These are phyloP conservation scores for Sebastes paucispinis DNA, from an alignment of 2,797 vertebrate genomes.

Conservation along the genomic window DNA sequence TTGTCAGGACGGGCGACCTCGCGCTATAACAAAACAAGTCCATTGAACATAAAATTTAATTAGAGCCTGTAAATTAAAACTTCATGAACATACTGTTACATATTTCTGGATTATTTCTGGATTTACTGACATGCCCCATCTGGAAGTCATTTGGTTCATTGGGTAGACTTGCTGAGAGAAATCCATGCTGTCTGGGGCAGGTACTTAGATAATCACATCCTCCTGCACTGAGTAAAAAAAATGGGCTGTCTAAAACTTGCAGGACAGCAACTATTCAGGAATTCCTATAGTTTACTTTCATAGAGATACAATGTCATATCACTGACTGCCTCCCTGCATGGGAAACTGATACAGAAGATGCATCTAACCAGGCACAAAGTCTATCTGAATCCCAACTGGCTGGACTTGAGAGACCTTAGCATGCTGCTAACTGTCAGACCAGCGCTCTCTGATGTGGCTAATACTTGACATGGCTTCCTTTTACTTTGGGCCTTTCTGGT, in stretches of 20 bases:
- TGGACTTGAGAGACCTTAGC: conserved; percentile 32
- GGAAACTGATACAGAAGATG: conserved; percentile 32
- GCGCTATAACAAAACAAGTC: neutral
- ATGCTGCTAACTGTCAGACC: conserved; percentile 13
- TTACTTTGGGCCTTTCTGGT: neutral
- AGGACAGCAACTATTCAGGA: conserved; percentile 15
- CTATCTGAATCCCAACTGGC: conserved; percentile 34
- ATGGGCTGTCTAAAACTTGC: conserved; percentile 28
- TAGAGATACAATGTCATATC: conserved; percentile 22
- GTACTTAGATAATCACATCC: conserved; percentile 68
- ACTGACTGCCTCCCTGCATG: conserved; percentile 42
- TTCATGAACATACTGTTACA: neutral
- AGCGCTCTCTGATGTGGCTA: conserved; percentile 29
- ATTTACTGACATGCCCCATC: conserved; percentile 55
- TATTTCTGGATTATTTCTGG: conserved; percentile 43
- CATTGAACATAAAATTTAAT: neutral
- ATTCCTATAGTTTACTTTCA: conserved; percentile 35
- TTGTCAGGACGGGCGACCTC: neutral
- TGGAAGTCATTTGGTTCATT: conserved; percentile 56
- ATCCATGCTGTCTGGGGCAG: conserved; percentile 33
- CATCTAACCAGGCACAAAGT: neutral
- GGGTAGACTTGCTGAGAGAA: conserved; percentile 31
- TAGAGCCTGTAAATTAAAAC: neutral
- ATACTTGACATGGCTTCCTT: conserved; percentile 13
- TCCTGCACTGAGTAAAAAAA: conserved; percentile 17